Percentiles rank a stretch among this genome's conserved stretches.
Evolutionary conservation across 1,140 invertebrate species (phyloP).

Genomic region (Drosophila serrata): DNA sequence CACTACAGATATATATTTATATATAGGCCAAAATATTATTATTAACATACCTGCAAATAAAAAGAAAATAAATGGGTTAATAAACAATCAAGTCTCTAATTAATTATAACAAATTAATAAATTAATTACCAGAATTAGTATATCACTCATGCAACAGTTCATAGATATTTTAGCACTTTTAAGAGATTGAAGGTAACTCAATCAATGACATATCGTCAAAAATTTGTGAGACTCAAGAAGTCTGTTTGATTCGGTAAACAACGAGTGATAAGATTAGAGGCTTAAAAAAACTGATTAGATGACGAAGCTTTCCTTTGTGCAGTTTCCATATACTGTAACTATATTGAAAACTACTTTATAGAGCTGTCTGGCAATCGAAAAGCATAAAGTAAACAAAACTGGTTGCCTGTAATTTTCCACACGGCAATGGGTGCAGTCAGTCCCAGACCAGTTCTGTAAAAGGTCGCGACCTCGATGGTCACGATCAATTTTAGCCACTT

Average conservation of each 20-base stretch:
- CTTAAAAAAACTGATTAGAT: slow-evolving; percentile 41
- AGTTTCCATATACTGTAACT: slow-evolving; percentile 13
- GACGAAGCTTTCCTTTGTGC: slow-evolving; percentile 21
- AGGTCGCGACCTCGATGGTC: slow-evolving; percentile 54
- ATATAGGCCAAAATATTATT: neutral
- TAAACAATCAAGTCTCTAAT: neutral
- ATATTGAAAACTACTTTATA: slow-evolving; percentile 47
- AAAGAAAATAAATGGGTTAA: slow-evolving; percentile 24
- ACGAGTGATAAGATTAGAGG: slow-evolving; percentile 64
- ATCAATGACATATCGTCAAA: slow-evolving; percentile 32
- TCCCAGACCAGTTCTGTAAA: slow-evolving; percentile 70
- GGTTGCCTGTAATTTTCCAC: slow-evolving; percentile 76
- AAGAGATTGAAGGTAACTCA: slow-evolving; percentile 42
- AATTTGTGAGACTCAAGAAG: neutral
- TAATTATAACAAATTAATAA: slow-evolving; percentile 1
- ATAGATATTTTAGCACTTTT: slow-evolving; percentile 49
- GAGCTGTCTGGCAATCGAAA: slow-evolving; percentile 23
- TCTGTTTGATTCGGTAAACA: slow-evolving; percentile 27
- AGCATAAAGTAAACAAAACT: slow-evolving; percentile 53
- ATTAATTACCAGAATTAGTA: too few species aligned
- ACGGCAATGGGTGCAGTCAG: slow-evolving; percentile 56
- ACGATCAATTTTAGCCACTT: slow-evolving; percentile 15
- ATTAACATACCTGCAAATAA: slow-evolving; percentile 62
- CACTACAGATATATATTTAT: slow-evolving; percentile 4
- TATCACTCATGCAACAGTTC: slow-evolving; percentile 28